Evolutionary conservation across 2,113 vertebrate species (phyloP).

Genomic region (Macroglossus sobrinus): DNA sequence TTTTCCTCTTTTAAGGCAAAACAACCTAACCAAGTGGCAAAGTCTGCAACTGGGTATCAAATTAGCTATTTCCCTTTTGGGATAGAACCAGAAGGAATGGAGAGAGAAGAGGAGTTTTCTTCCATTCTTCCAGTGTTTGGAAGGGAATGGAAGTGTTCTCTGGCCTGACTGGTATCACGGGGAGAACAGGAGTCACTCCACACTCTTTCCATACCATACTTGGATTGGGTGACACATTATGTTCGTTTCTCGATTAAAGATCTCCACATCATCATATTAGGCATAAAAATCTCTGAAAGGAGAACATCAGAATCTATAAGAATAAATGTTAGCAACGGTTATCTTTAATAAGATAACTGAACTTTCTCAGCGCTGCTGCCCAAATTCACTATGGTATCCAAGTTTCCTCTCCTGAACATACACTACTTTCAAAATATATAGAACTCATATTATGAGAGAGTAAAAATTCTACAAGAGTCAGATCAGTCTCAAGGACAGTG

Average conservation of each 20-base stretch:
- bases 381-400: neutral
- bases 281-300: neutral
- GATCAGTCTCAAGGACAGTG: constrained; percentile 35
- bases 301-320: constrained; percentile 33
- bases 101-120: neutral
- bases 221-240: neutral
- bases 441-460: neutral
- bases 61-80: neutral
- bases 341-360: neutral
- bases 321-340: neutral
- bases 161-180: accelerated
- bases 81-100: neutral
- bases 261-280: neutral
- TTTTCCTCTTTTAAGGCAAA: neutral
- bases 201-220: neutral
- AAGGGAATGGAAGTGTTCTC: neutral
- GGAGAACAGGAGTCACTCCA: neutral
- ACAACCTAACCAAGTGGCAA: neutral
- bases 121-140: neutral
- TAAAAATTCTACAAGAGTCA: constrained; percentile 41
- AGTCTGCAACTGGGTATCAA: neutral
- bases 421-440: constrained; percentile 16
- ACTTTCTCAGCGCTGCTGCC: neutral
- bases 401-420: neutral
- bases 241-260: neutral